phyloP scores from a whole-genome alignment of 2,888 invertebrate genomes.

The Pandemis heparana region DNA sequence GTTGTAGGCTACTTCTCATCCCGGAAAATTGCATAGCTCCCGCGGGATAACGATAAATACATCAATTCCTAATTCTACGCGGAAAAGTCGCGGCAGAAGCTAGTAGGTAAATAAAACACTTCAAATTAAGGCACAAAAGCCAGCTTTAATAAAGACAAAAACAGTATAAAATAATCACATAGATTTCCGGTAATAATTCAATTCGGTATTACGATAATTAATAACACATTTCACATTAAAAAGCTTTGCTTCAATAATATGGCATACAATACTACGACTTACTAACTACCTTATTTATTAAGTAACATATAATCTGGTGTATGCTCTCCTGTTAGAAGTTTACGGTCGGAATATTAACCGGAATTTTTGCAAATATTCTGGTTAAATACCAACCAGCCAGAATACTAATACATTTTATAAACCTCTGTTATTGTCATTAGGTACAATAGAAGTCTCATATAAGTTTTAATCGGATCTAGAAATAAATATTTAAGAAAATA shows the following conservation, averaged over 20 bases:
- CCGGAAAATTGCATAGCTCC: no score
- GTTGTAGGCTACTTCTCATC: no score
- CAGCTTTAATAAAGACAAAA: conserved; percentile 32
- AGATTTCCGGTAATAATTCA: background rate
- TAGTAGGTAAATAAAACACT: background rate
- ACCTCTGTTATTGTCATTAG: conserved; percentile 4
- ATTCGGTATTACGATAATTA: background rate
- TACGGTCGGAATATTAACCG: no score
- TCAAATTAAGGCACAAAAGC: conserved; percentile 17
- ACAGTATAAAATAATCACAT: conserved; percentile 14
- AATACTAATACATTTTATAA: background rate
- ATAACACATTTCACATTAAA: background rate
- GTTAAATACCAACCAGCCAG: background rate
- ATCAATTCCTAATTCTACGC: no score
- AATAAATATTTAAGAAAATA: background rate
- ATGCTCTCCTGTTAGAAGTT: no score
- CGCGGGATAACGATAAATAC: no score
- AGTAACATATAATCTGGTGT: background rate
- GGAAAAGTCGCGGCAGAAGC: background rate
- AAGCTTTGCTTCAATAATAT: conserved; percentile 4
- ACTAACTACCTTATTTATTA: background rate
- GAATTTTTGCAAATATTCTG: no score
- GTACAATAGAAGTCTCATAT: background rate
- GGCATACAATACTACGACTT: background rate
- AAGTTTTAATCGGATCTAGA: background rate